Percentiles rank a stretch among this genome's conserved stretches.
phyloP scores from a whole-genome alignment of 2,797 vertebrate species.

The Spondyliosoma cantharus region DNA sequence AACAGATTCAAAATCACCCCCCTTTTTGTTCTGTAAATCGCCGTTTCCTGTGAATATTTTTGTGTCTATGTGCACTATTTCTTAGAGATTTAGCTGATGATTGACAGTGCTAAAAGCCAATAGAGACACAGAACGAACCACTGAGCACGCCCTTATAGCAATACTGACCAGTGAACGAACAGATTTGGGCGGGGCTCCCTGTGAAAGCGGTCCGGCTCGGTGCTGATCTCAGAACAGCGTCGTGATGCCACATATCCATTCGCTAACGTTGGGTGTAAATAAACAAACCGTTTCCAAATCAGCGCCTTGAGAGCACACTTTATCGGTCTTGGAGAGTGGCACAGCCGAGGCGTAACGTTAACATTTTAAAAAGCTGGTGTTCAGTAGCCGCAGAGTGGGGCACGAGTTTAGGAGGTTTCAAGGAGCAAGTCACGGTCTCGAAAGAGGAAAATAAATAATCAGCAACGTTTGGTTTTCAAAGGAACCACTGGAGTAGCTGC shows the following conservation, averaged over 20 bases:
- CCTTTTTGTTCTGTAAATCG: not conserved
- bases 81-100: slow-evolving; percentile 11
- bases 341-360: slow-evolving; percentile 66
- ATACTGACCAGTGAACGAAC: slow-evolving; percentile 61
- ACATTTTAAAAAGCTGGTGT: slow-evolving; percentile 69
- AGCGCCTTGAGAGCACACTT: slow-evolving; percentile 52
- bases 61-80: not conserved
- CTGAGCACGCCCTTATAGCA: slow-evolving; percentile 23
- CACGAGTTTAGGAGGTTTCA: slow-evolving; percentile 32
- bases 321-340: slow-evolving; percentile 50
- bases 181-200: not conserved
- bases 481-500: slow-evolving; percentile 32
- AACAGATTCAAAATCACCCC: not conserved
- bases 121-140: not conserved
- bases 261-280: not conserved
- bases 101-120: slow-evolving; percentile 41
- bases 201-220: rapidly evolving
- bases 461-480: slow-evolving; percentile 22
- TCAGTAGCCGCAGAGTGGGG: slow-evolving; percentile 19
- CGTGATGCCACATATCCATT: rapidly evolving
- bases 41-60: not conserved
- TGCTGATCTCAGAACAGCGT: slow-evolving; percentile 68
- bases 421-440: not conserved
- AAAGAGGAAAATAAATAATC: slow-evolving; percentile 13
- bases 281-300: slow-evolving; percentile 62